These are phyloP conservation scores for Stichodactyla mertensii DNA, from an alignment of 64 coral and sea anemone genomes.

Conservation along the genomic window DNA sequence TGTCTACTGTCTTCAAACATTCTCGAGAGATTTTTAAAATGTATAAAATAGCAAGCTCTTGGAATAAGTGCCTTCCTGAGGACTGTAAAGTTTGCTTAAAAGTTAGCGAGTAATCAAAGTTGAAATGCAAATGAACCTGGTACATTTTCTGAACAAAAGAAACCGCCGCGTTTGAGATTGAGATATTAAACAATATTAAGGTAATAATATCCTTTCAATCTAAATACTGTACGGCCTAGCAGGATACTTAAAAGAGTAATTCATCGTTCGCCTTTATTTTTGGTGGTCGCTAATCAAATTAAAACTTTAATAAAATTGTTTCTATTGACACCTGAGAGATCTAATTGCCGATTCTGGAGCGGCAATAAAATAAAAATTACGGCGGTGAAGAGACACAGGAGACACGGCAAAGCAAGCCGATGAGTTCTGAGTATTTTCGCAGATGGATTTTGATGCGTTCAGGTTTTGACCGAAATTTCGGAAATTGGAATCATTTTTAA, in stretches of 20 bases:
- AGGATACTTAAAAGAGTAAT: slow-evolving; percentile 72
- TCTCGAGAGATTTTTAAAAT: neutral
- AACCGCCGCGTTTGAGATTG: slow-evolving; percentile 66
- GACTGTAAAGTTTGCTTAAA: slow-evolving; percentile 11
- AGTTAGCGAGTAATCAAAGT: slow-evolving; percentile 6
- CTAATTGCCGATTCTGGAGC: slow-evolving; percentile 98
- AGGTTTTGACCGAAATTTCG: slow-evolving; percentile 23
- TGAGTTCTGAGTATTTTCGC: slow-evolving; percentile 74
- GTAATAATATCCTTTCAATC: slow-evolving; percentile 84
- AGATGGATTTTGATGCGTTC: slow-evolving; percentile 58
- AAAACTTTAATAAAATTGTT: slow-evolving; percentile 99
- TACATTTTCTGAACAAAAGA: slow-evolving; percentile 67
- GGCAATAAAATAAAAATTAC: slow-evolving; percentile 98
- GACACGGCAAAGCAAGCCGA: slow-evolving; percentile 79
- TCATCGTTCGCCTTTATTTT: slow-evolving; percentile 92
- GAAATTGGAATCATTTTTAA: slow-evolving; percentile 56
- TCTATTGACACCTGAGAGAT: slow-evolving; percentile 98
- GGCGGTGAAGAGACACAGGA: slow-evolving; percentile 71
- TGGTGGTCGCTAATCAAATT: slow-evolving; percentile 95
- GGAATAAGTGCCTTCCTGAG: slow-evolving; percentile 5
- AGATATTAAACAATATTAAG: slow-evolving; percentile 85
- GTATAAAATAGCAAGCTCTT: neutral
- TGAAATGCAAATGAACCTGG: slow-evolving; percentile 64
- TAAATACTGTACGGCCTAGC: slow-evolving; percentile 63
- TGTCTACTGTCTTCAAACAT: neutral